Base-by-base conservation (phyloP, 2,113 vertebrate species). In the Myiagra hebetior region DNA sequence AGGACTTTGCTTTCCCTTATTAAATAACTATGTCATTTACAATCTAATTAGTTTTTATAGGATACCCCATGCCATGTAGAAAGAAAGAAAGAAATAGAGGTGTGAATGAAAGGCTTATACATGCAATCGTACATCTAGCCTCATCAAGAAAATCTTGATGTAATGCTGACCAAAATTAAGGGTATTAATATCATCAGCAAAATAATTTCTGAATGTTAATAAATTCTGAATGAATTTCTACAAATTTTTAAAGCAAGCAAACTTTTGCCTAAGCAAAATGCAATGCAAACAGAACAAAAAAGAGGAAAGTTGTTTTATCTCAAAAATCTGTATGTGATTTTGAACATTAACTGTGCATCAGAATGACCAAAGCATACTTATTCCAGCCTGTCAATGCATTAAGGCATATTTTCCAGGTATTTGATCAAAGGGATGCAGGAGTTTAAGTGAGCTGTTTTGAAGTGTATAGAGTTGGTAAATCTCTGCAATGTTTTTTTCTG, bases 311-410 rank as follows among this genome's bases (percentile, higher is more conserved):
- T 75, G 44, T 80, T 95, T 72, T 85, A 53, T 76, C 72, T 87
- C 52, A 83, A 42, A 96, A 97, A 96, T 91, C 96, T 97, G 95
- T 93, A 93, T 95, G 75, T 86, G 81, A 96, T 97, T 97, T 96
- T 96, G 86, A 91, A 94, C 30, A 1, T 81, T 90, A 94, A 70
- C 83, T 85, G 50, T 76, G 41, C 57, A 86, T 96, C 85, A 93
- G 70, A 96, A 92, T 94, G 86, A 90, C 84, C 56, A 84, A 94
- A 82, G 55, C 47, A 94, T 79, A 80, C 80, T 93, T 95, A 70
- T 79, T 94, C 88, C 93, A 95, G 90, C 91, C 82, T 97, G 91
- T 89, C 93, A 90, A 68, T 85, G 84, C 78, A 93, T 92, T 94
- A 89, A 93, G 59, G 55, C 85, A n/a, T 90, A 76, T 93, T 97